phyloP scores from a whole-genome alignment of 2,888 invertebrate species.

The Leptinotarsa tumamoca region DNA sequence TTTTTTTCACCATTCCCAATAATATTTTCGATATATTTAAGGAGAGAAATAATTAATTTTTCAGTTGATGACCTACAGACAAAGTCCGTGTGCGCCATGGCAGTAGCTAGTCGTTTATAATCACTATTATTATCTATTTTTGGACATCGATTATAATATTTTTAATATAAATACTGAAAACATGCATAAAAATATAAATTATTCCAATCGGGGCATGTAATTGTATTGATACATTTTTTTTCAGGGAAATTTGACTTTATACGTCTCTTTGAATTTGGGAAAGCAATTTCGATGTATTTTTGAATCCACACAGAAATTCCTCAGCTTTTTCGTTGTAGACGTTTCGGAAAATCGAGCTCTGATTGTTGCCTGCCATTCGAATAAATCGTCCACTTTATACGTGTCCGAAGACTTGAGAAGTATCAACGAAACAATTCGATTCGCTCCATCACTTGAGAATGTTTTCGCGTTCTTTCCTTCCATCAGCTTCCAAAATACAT shows the following conservation, averaged over 20 bases:
- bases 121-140: no score
- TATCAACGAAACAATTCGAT: slow-evolving; percentile 72
- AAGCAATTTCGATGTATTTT: slow-evolving; percentile 81
- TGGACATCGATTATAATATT: no score
- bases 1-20: no score
- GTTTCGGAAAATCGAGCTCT: slow-evolving; percentile 84
- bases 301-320: slow-evolving; percentile 74
- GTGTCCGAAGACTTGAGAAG: slow-evolving; percentile 77
- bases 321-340: slow-evolving; percentile 86
- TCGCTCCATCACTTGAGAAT: slow-evolving; percentile 82
- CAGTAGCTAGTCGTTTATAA: no score
- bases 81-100: no score
- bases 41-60: no score
- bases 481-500: slow-evolving; percentile 82
- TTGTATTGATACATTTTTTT: slow-evolving; percentile 3
- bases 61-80: no score
- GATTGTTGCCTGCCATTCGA: slow-evolving; percentile 84
- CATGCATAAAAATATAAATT: no score
- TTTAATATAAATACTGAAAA: no score
- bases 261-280: slow-evolving; percentile 81
- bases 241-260: slow-evolving; percentile 69
- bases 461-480: slow-evolving; percentile 88
- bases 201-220: no score
- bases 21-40: no score
- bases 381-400: slow-evolving; percentile 81